Evolutionary conservation across 1,140 invertebrate species (phyloP), one percentile per base, ranked within the genome.

Genomic region (Zaprionus camerounensis): DNA sequence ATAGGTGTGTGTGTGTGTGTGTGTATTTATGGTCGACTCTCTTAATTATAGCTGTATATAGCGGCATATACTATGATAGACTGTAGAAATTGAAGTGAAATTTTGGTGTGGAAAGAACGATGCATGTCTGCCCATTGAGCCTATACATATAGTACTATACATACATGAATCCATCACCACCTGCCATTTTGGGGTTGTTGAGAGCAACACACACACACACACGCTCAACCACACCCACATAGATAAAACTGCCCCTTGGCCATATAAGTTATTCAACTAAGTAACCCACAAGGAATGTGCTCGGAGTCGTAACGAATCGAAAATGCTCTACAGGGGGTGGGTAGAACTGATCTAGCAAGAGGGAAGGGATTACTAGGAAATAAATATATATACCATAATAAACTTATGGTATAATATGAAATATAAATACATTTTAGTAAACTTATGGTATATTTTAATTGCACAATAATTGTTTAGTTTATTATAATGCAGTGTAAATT

Each of bases 141-240:
- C 53, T 31, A 56, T 28, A 0, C 53, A 56, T 28, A 55, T 1
- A 36, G 36, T 38, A 38, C 36, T 58, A 24, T 34, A 9, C n/a
- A 31, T 15, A 41, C 56, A 17, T 62, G 26, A 41, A 65, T 55
- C 9, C 34, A 49, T 38, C 86, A 74, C 80, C 83, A 86, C 83
- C 83, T 86, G 83, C 84, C 84, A 80, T 88, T 84, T 86, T 80
- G 83, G 83, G 83, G 84, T 88, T 83, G 83, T 44, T 84, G 53
- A 69, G 17, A 71, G 68, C 44, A 44, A 70, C 46, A 49, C 15
- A 58, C 56, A 20, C 24, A 65, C 49, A 44, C 51, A 61, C 57
- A 38, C 49, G 66, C 51, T 34, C 5, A 61, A 51, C 67, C 66
- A 71, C 61, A 71, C 66, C 67, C 71, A 55, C 49, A 70, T 80